A percentile compares a stretch with the other conserved stretches of the same genome.
Conservation (phyloP, 2,797 vertebrate genomes). For the Pantherophis alleghaniensis region DNA sequence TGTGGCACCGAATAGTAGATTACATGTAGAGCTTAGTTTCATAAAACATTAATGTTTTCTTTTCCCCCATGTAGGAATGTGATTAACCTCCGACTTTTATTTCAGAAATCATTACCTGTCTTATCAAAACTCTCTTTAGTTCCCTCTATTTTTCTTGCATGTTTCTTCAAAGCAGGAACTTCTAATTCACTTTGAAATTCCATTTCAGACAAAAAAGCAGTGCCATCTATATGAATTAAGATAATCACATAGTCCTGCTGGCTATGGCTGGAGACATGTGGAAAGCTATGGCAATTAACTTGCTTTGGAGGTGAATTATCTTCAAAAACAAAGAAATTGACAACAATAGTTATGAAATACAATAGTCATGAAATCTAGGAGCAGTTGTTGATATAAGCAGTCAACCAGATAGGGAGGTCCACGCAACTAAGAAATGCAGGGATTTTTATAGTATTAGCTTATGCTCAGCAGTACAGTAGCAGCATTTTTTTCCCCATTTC, state of each 20-base stretch:
- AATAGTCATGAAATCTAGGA: not conserved
- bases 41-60: not conserved
- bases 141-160: not conserved
- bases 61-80: not conserved
- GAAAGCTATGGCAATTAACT: not conserved
- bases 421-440: not conserved
- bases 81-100: not conserved
- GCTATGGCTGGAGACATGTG: not conserved
- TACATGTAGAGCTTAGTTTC: not conserved
- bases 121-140: not conserved
- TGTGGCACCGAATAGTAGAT: not conserved
- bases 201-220: not conserved
- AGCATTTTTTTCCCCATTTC: not conserved
- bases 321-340: not conserved
- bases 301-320: not conserved
- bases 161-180: not conserved
- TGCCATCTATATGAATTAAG: conserved; percentile 1
- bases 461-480: not conserved
- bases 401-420: not conserved
- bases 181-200: not conserved
- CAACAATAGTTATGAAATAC: not conserved
- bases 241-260: not conserved
- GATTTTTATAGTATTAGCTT: not conserved
- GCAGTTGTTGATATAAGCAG: not conserved
- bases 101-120: not conserved